Conservation (phyloP, 2,888 invertebrate species). For the Oeneis ivallda region DNA sequence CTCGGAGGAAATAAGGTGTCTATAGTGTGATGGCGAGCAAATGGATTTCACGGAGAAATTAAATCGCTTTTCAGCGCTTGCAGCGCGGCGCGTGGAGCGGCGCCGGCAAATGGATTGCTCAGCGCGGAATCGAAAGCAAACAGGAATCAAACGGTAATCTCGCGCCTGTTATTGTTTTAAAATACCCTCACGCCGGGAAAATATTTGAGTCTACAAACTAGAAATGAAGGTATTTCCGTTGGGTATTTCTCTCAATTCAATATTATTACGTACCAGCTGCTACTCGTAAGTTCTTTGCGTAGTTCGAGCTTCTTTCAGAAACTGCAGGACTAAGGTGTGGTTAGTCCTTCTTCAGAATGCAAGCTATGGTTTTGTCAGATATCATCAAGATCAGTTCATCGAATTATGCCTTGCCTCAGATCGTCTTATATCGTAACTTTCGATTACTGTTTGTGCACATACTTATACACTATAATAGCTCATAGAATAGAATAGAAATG, state of each 20-base stretch:
- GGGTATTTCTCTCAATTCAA: not conserved
- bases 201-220: conserved; percentile 1
- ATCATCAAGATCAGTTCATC: too few species aligned
- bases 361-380: not conserved
- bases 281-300: not conserved
- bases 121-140: conserved; percentile 43
- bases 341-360: not conserved
- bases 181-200: conserved; percentile 36
- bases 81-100: conserved; percentile 24
- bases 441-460: too few species aligned
- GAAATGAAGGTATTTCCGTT: not conserved
- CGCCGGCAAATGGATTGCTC: conserved; percentile 40
- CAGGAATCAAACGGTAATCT: conserved; percentile 41
- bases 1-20: conserved; percentile 55
- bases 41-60: conserved; percentile 50
- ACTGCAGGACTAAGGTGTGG: not conserved
- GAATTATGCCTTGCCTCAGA: too few species aligned
- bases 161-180: conserved; percentile 35
- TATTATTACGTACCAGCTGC: not conserved
- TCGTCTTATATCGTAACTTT: too few species aligned
- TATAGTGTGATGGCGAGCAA: conserved; percentile 46
- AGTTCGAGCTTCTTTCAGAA: not conserved
- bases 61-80: conserved; percentile 44
- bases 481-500: too few species aligned
- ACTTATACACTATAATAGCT: too few species aligned